These are phyloP conservation scores for Propithecus coquereli DNA, from an alignment of 2,113 vertebrate genomes.

Conservation along the genomic window DNA sequence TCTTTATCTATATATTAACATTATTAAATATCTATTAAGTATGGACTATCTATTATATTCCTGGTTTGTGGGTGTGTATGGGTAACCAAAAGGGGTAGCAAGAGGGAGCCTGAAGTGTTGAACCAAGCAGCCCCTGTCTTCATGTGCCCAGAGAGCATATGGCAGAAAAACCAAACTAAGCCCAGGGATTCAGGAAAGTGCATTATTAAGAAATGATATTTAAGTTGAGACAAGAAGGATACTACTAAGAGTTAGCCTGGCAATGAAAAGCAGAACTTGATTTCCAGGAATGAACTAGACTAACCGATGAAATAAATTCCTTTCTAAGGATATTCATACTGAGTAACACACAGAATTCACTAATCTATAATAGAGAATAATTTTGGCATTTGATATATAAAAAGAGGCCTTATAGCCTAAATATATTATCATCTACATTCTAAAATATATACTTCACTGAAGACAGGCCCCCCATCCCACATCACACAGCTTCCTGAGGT, in stretches of 20 bases:
- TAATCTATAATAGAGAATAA: not conserved
- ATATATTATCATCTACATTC: not conserved
- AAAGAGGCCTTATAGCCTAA: not conserved
- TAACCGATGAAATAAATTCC: not conserved
- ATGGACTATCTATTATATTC: rapidly evolving
- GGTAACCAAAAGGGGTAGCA: not conserved
- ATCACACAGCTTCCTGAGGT: not conserved
- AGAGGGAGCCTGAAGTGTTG: not conserved
- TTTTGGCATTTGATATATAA: not conserved
- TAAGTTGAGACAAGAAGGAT: not conserved
- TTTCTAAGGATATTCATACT: not conserved
- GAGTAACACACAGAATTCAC: not conserved
- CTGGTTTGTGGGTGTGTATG: no score
- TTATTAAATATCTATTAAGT: not conserved
- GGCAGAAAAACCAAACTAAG: not conserved
- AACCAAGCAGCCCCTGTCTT: not conserved
- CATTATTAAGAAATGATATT: not conserved
- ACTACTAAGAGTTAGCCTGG: not conserved
- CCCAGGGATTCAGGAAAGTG: not conserved
- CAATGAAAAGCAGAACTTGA: not conserved
- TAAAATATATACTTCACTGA: not conserved
- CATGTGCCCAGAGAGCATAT: not conserved
- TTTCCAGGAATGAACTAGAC: not conserved
- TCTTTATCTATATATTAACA: not conserved
- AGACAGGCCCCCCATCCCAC: not conserved